A percentile compares a stretch with the other conserved stretches of the same genome.
phyloP scores from a whole-genome alignment of 2,888 invertebrate species.

The Phrixothrix hirtus region DNA sequence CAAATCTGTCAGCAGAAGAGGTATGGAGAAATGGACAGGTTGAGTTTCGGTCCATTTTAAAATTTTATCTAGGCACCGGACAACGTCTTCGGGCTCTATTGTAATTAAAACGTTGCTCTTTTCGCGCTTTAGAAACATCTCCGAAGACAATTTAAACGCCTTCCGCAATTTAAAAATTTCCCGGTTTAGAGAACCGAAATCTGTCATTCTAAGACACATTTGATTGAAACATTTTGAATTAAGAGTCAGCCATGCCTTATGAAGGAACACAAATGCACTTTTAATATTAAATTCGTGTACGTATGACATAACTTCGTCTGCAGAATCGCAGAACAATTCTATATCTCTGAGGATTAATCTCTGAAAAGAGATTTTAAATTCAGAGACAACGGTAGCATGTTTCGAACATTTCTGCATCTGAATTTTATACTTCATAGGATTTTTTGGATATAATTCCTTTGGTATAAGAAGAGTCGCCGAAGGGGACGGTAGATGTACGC shows the following conservation, averaged over 20 bases:
- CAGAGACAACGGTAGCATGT: not conserved
- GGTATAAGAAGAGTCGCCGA: conserved; percentile 2
- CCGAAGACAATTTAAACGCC: not conserved
- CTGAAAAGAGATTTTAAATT: conserved; percentile 3
- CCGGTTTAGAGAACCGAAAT: not conserved
- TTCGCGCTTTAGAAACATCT: not conserved
- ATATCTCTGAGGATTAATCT: conserved; percentile 4
- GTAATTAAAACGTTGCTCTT: not conserved
- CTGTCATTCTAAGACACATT: not conserved
- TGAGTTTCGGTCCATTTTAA: conserved; percentile 7
- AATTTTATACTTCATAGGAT: not conserved
- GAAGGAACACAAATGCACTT: conserved; percentile 3
- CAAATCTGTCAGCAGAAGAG: conserved; percentile 6
- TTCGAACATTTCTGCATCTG: not conserved
- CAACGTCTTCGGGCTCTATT: conserved; percentile 4
- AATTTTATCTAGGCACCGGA: not conserved
- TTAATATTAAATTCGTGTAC: conserved; percentile 1
- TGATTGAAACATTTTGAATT: not conserved
- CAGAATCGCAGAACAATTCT: conserved; percentile 1
- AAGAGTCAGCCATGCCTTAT: conserved; percentile 6
- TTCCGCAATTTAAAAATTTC: not conserved
- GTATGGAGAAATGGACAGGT: conserved; percentile 1
- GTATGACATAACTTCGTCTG: not conserved
- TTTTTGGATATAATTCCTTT: not conserved
- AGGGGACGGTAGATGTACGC: not conserved